Evolutionary conservation across 2,888 invertebrate species (phyloP).

Genomic region (Chalcosyrphus nemorum): DNA sequence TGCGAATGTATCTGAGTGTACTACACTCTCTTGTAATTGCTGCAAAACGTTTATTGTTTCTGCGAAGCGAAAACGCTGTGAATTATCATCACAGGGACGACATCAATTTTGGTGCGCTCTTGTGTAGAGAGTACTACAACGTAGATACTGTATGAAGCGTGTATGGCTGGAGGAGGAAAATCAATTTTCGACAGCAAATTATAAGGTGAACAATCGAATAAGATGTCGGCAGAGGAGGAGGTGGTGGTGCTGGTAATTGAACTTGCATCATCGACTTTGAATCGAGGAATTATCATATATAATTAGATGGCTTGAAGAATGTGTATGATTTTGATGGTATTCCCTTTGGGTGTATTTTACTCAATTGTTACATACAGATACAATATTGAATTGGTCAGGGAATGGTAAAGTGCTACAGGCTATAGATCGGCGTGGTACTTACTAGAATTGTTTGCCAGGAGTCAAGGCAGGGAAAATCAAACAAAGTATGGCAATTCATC

Average conservation of each 20-base stretch:
- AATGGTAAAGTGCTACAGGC: neutral
- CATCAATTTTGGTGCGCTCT: conserved; percentile 9
- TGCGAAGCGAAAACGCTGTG: conserved; percentile 31
- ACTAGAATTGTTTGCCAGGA: neutral
- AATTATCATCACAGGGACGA: conserved; percentile 52
- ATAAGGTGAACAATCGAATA: conserved; percentile 57
- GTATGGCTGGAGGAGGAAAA: conserved; percentile 54
- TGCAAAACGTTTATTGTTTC: conserved; percentile 56
- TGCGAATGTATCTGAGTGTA: conserved; percentile 1
- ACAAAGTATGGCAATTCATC: too few relatives aligned
- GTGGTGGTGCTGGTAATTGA: conserved; percentile 28
- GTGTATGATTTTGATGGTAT: conserved; percentile 20
- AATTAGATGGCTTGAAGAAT: conserved; percentile 46
- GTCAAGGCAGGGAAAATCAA: neutral
- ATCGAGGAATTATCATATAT: conserved; percentile 32
- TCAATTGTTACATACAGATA: neutral
- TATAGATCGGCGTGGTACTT: neutral
- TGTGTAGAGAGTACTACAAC: too few relatives aligned
- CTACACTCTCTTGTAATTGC: conserved; percentile 53
- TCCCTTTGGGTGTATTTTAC: neutral
- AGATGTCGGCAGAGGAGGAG: neutral
- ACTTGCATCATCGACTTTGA: conserved; percentile 52
- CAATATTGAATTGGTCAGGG: conserved; percentile 9
- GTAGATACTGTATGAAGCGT: conserved; percentile 33
- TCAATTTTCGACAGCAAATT: conserved; percentile 62